Evolutionary conservation across 2,888 invertebrate species (phyloP), one percentile per base, ranked within the genome.

Genomic region (Pheosia gnoma): DNA sequence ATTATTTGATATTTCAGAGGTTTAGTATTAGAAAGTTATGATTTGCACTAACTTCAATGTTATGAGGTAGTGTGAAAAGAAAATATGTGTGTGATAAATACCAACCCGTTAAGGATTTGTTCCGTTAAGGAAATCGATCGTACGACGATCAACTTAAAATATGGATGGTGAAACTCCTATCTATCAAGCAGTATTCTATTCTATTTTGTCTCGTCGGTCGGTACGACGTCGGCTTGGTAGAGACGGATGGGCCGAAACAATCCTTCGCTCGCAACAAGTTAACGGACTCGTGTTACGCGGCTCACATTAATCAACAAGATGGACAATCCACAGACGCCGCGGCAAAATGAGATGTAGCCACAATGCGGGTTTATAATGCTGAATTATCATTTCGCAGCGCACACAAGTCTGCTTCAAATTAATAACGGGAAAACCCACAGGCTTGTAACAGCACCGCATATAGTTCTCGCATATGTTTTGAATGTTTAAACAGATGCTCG

Each of bases 281-380:
- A 85, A 77, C 78, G 72, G 74, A 76, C 78, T 81, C 66, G 70
- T 76, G 74, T 75, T 80, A 78, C 78, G 78, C 78, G 79, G 71
- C 72, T 81, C 76, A 77, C 85, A 90, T 90, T 88, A 86, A 90
- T 90, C 89, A 89, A 83, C 73, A 72, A 75, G 80, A 84, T 80
- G 80, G 78, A 80, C 80, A 79, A 81, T 79, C 75, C 69, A 69
- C 75, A 77, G 77, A 74, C 75, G 78, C 71, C 66, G 63, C 63
- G 65, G 66, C 73, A 55, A 74, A 81, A 80, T 79, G 75, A 79
- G 70, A 79, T 75, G 66, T 75, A 66, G 56, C 71, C 69, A 61
- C 66, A 60, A 59, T 58, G 11, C 8, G 47, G 45, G 13, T 60
- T 58, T 62, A 63, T 67, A 60, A 60, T 62, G n/a, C 55, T 67